These are phyloP conservation scores for Sphenopsis melanotis DNA, from an alignment of 2,797 vertebrate species.

Conservation along the genomic window DNA sequence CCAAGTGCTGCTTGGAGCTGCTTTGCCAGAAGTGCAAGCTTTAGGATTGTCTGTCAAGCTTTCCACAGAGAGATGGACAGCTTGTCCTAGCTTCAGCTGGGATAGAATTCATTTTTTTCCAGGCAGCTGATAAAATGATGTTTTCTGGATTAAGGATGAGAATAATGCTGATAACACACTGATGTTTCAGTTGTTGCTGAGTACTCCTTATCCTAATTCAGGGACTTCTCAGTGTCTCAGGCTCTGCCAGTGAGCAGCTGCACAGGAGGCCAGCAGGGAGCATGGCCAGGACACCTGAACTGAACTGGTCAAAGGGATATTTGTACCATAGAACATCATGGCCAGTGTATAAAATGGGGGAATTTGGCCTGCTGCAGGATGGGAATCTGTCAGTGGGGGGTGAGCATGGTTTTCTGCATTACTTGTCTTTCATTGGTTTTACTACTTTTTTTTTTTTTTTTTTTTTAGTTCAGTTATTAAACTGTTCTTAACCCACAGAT, in stretches of 20 bases:
- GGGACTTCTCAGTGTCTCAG: background rate
- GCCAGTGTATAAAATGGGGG: background rate
- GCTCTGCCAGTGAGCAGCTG: background rate
- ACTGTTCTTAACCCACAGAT: background rate
- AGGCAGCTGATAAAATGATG: background rate
- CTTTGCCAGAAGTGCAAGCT: background rate
- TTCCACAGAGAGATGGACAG: background rate
- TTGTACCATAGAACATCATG: fast-evolving
- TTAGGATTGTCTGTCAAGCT: background rate
- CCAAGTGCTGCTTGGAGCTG: background rate
- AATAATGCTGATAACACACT: background rate
- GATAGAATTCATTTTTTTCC: background rate
- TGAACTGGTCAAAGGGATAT: background rate
- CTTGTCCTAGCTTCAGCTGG: background rate
- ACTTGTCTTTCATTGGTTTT: background rate
- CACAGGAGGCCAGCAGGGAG: background rate
- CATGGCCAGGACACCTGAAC: background rate
- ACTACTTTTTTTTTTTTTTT: background rate
- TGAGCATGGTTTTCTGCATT: background rate
- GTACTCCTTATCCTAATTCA: background rate
- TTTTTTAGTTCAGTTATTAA: background rate
- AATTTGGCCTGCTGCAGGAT: background rate
- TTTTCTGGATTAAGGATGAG: background rate
- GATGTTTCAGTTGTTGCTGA: background rate
- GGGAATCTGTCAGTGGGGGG: background rate